phyloP scores from a whole-genome alignment of 2,113 vertebrate genomes.

The Ceratotherium simum region DNA sequence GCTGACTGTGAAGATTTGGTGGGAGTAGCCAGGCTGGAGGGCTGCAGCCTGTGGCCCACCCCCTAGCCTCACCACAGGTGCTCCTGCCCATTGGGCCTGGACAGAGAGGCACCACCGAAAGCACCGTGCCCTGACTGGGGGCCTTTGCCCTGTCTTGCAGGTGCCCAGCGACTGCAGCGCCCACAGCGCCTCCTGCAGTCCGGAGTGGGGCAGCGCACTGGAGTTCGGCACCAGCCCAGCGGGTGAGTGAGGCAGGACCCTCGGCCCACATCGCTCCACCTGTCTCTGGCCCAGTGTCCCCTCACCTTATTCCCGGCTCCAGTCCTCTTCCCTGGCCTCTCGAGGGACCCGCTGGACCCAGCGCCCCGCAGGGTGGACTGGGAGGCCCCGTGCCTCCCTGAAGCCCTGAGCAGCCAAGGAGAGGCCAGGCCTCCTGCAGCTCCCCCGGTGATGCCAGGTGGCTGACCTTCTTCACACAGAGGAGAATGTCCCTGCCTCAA shows the following conservation, averaged over 20 bases:
- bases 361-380: neutral
- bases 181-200: constrained; percentile 96
- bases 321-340: neutral
- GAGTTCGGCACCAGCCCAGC: constrained; percentile 91
- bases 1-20: neutral
- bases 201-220: constrained; percentile 95
- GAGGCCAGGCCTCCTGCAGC: neutral
- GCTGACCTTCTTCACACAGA: constrained; percentile 1
- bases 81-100: neutral
- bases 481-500: neutral
- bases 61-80: neutral
- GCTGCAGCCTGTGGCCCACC: neutral
- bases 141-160: constrained; percentile 83
- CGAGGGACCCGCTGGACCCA: neutral
- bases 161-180: constrained; percentile 92
- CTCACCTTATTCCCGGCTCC: neutral
- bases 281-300: neutral
- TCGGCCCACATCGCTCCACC: neutral
- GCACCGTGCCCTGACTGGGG: constrained; percentile 42
- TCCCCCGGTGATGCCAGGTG: neutral
- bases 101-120: neutral
- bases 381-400: neutral
- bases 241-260: constrained; percentile 87
- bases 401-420: neutral
- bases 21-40: neutral